Evolutionary conservation across 1,140 invertebrate species (phyloP).

Genomic region (Aphis craccivora): DNA sequence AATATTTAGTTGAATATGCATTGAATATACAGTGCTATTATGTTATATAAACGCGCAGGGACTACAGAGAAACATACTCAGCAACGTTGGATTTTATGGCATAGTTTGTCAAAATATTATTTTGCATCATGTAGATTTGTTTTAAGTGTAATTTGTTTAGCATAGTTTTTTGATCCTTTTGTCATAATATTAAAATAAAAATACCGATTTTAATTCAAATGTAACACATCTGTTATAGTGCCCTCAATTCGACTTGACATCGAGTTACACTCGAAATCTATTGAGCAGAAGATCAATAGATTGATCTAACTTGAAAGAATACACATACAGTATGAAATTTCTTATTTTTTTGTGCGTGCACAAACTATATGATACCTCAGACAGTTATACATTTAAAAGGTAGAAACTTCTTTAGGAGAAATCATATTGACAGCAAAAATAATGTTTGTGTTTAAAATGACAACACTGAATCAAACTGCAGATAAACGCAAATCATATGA

Average conservation of each 20-base stretch:
- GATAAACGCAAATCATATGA: not conserved
- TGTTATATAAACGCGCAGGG: not conserved
- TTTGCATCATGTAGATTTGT: not conserved
- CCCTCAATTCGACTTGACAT: not conserved
- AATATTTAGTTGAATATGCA: constrained; percentile 4
- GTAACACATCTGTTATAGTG: not conserved
- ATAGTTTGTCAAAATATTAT: not conserved
- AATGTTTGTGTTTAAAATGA: not conserved
- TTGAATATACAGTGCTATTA: not conserved
- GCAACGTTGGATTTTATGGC: not conserved
- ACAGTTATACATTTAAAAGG: too few relatives aligned
- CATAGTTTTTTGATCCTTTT: not conserved
- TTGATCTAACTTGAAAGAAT: not conserved
- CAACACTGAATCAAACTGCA: not conserved
- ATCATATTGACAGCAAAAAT: not conserved
- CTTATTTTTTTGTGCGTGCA: too few relatives aligned
- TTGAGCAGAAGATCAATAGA: not conserved
- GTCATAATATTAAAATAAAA: not conserved
- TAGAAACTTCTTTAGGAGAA: not conserved
- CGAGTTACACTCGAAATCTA: not conserved
- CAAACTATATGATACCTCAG: too few relatives aligned
- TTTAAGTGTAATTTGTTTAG: not conserved
- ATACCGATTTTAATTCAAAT: not conserved
- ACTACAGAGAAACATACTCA: not conserved
- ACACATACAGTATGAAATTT: too few relatives aligned